Evolutionary conservation across 2,113 vertebrate species (phyloP).

Genomic region (Boleophthalmus pectinirostris): DNA sequence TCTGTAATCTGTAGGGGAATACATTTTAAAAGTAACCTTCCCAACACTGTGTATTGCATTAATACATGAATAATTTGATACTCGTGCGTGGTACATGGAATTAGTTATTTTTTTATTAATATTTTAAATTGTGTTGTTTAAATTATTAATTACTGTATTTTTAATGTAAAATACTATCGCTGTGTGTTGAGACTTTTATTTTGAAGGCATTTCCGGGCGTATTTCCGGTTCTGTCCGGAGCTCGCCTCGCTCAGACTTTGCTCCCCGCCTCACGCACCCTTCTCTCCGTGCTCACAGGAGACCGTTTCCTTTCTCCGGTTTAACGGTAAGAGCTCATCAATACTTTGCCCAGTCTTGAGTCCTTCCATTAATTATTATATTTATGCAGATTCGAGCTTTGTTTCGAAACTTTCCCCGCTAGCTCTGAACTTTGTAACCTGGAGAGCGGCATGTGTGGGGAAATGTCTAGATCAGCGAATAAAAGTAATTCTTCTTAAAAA

Average conservation of each 20-base stretch:
- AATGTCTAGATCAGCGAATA: not conserved
- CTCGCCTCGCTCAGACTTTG: constrained; percentile 24
- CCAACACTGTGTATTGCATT: no score
- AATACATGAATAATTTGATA: no score
- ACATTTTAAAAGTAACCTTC: no score
- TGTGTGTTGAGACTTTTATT: constrained; percentile 38
- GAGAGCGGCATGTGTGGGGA: not conserved
- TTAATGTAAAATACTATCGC: no score
- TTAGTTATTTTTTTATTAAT: no score
- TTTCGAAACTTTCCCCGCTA: not conserved
- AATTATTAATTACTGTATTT: no score
- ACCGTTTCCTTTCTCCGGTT: constrained; percentile 22
- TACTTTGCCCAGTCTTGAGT: not conserved
- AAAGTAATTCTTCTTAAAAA: not conserved
- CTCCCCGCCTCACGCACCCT: constrained; percentile 35
- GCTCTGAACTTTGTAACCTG: not conserved
- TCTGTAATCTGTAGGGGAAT: no score
- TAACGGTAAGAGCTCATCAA: constrained; percentile 68
- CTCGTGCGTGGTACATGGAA: no score
- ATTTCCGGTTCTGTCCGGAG: not conserved
- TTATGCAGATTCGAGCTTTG: fast-evolving
- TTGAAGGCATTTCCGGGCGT: constrained; percentile 44
- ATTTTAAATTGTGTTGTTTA: no score
- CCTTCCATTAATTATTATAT: not conserved
- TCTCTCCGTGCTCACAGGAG: constrained; percentile 58